Evolutionary conservation across 2,113 vertebrate genomes (phyloP).

Genomic region (Philantomba maxwellii): DNA sequence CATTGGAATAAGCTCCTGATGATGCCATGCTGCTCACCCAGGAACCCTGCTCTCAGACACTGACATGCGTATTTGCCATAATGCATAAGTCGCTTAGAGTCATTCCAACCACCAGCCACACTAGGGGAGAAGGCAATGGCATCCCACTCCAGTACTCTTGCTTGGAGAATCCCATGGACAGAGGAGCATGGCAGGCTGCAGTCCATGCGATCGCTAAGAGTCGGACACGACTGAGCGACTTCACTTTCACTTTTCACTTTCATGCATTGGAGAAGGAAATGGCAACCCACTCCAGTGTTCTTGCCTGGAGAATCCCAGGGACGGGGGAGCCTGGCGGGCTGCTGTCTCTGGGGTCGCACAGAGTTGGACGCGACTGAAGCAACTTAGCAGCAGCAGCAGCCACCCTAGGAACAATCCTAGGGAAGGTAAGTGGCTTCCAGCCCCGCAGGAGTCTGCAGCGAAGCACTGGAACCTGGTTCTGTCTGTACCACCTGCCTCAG

Average conservation of each 20-base stretch:
- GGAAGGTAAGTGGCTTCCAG: neutral
- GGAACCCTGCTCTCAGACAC: neutral
- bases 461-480: neutral
- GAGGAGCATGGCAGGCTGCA: too few species aligned
- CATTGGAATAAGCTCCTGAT: neutral
- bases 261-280: too few species aligned
- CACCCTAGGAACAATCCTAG: neutral
- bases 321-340: too few species aligned
- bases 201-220: too few species aligned
- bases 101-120: neutral
- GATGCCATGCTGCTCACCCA: neutral
- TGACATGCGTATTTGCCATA: rapidly evolving
- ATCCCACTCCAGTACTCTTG: too few species aligned
- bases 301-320: too few species aligned
- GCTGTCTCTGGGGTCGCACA: too few species aligned
- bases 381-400: neutral
- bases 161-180: too few species aligned
- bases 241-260: too few species aligned
- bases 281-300: too few species aligned
- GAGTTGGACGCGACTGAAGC: too few species aligned
- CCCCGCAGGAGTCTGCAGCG: rapidly evolving
- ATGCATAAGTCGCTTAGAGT: neutral
- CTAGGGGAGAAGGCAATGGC: neutral
- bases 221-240: too few species aligned
- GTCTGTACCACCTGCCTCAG: neutral